Evolutionary conservation across 2,113 vertebrate genomes (phyloP).

Genomic region (Chunga burmeisteri): DNA sequence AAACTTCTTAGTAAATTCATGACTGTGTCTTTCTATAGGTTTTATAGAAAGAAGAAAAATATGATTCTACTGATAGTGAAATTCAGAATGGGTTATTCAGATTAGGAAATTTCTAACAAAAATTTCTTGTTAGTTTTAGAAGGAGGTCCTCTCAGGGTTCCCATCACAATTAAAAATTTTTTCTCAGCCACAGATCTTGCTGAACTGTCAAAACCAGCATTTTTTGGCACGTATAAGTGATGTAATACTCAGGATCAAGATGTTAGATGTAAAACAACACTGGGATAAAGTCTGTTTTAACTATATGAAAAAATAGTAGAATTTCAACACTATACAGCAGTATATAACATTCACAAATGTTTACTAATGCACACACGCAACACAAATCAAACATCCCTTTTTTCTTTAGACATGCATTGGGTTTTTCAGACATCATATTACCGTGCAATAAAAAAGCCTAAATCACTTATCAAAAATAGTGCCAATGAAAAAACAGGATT

Average conservation of each 20-base stretch:
- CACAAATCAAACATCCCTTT: background rate
- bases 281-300: background rate
- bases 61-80: background rate
- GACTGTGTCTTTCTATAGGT: background rate
- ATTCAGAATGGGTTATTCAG: background rate
- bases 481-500: slow-evolving; percentile 26
- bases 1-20: background rate
- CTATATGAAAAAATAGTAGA: background rate
- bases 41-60: background rate
- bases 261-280: background rate
- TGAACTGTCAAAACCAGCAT: background rate
- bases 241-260: background rate
- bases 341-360: background rate
- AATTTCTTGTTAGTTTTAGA: background rate
- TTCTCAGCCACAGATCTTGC: background rate
- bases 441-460: background rate
- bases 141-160: background rate
- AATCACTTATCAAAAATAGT: slow-evolving; percentile 44
- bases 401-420: background rate
- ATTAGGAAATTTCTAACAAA: background rate
- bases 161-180: background rate
- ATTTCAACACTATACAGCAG: background rate
- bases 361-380: background rate
- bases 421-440: slow-evolving; percentile 28
- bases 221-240: background rate